phyloP scores from a whole-genome alignment of 2,113 vertebrate species.

The Felis chaus region DNA sequence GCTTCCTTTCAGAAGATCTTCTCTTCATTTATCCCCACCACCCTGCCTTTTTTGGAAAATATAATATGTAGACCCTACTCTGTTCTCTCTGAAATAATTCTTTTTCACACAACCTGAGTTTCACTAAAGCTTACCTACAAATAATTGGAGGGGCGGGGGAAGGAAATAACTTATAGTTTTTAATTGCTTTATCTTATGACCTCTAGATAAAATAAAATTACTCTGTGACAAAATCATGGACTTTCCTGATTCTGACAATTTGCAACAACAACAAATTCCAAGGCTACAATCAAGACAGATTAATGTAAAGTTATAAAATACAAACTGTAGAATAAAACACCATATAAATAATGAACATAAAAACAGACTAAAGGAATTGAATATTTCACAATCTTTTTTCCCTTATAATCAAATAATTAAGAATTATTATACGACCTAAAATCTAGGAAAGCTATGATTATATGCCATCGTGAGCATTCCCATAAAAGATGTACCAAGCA shows the following conservation, averaged over 20 bases:
- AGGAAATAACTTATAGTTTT: neutral
- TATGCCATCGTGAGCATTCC: neutral
- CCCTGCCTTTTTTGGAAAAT: neutral
- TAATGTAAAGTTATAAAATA: neutral
- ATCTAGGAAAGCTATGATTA: neutral
- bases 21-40: neutral
- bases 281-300: neutral
- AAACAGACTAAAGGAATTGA: neutral
- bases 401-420: constrained; percentile 18
- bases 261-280: neutral
- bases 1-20: neutral
- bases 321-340: constrained; percentile 16
- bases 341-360: constrained; percentile 5
- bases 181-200: neutral
- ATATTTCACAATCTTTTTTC: neutral
- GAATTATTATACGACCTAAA: neutral
- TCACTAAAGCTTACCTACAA: neutral
- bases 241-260: neutral
- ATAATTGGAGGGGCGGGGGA: neutral
- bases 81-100: neutral
- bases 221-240: neutral
- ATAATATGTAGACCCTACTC: neutral
- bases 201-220: constrained; percentile 36
- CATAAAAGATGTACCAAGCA: neutral
- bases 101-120: neutral